Evolutionary conservation across 2,797 vertebrate species (phyloP).

Genomic region (Crax fasciolata): DNA sequence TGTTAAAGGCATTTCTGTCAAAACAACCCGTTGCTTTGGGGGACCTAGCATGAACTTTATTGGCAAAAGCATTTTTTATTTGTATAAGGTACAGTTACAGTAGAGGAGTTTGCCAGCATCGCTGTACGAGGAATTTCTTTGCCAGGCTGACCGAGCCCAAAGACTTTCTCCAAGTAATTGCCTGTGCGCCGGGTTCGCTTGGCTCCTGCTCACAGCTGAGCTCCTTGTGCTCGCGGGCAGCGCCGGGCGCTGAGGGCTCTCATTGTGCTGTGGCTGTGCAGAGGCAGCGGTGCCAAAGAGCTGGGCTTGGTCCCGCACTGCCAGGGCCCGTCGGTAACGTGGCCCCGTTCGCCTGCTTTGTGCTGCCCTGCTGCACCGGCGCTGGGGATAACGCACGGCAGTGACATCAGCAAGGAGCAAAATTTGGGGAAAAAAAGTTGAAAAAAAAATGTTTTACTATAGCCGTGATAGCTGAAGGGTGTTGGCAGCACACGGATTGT

Average conservation of each 20-base stretch:
- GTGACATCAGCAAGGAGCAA: background rate
- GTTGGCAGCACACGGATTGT: background rate
- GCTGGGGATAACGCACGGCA: background rate
- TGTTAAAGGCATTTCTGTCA: conserved; percentile 77
- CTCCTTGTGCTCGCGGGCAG: background rate
- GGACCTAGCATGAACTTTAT: conserved; percentile 75
- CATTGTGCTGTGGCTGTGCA: background rate
- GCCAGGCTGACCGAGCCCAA: conserved; percentile 62
- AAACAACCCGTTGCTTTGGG: conserved; percentile 73
- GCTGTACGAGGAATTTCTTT: conserved; percentile 40
- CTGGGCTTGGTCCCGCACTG: background rate
- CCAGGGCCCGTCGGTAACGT: background rate
- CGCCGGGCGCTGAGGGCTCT: fast-evolving
- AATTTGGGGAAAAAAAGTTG: background rate
- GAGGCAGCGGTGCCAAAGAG: background rate
- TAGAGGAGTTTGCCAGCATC: conserved; percentile 64
- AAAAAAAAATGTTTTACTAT: background rate
- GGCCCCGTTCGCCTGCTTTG: background rate
- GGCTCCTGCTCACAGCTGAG: conserved; percentile 11
- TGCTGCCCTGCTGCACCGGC: background rate
- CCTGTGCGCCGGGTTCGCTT: background rate
- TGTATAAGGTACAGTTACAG: conserved; percentile 73
- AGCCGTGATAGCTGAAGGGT: background rate
- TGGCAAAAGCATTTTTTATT: conserved; percentile 76
- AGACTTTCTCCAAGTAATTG: conserved; percentile 15